Evolutionary conservation across 2,888 invertebrate species (phyloP).

Genomic region (Limenitis camilla): DNA sequence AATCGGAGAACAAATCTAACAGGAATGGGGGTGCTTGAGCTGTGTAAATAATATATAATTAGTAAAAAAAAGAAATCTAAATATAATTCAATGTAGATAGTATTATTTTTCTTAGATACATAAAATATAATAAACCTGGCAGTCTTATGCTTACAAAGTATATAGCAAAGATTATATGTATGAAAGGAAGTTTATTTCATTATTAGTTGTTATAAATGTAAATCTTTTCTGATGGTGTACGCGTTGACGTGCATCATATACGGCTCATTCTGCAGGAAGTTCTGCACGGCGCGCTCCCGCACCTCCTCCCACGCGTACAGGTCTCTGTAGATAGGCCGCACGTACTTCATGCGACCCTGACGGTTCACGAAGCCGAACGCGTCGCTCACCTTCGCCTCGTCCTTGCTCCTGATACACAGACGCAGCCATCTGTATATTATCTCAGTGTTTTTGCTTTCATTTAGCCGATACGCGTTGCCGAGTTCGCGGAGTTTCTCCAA

Average conservation of each 20-base stretch:
- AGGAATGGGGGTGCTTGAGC: too few relatives aligned
- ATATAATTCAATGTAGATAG: too few relatives aligned
- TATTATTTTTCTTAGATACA: too few relatives aligned
- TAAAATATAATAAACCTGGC: too few relatives aligned
- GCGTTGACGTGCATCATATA: slow-evolving; percentile 91
- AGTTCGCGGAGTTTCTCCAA: slow-evolving; percentile 76
- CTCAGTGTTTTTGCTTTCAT: slow-evolving; percentile 82
- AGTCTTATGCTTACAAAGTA: too few relatives aligned
- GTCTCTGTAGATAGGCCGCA: slow-evolving; percentile 90
- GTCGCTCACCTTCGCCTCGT: slow-evolving; percentile 77
- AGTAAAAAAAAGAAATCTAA: too few relatives aligned
- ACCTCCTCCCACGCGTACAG: slow-evolving; percentile 86
- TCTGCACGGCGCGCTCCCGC: slow-evolving; percentile 79
- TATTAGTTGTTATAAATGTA: slow-evolving; percentile 64
- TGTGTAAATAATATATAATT: too few relatives aligned
- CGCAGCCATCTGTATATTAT: slow-evolving; percentile 86
- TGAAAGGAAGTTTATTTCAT: too few relatives aligned
- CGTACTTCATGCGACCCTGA: slow-evolving; percentile 94
- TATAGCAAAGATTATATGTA: too few relatives aligned
- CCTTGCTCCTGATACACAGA: slow-evolving; percentile 82
- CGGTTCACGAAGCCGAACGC: slow-evolving; percentile 83
- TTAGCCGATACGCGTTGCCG: slow-evolving; percentile 78
- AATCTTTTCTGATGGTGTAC: slow-evolving; percentile 83
- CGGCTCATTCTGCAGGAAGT: slow-evolving; percentile 79
- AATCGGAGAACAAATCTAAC: too few relatives aligned